phyloP scores from a whole-genome alignment of 2,113 vertebrate species.

The Blennius ocellaris region DNA sequence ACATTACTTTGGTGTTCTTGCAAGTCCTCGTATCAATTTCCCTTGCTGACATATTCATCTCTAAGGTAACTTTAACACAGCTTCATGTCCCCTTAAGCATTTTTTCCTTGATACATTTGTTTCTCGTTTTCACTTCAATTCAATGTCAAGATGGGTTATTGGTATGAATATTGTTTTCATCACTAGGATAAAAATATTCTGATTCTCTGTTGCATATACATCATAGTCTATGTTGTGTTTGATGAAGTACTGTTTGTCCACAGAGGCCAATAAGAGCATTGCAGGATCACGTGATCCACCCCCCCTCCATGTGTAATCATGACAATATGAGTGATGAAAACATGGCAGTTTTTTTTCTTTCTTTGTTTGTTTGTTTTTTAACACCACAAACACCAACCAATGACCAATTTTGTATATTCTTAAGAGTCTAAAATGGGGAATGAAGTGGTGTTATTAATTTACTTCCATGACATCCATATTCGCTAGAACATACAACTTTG shows the following conservation, averaged over 20 bases:
- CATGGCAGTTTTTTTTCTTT: too few species aligned
- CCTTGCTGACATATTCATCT: constrained; percentile 46
- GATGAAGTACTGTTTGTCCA: too few species aligned
- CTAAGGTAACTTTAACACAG: constrained; percentile 21
- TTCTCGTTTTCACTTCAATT: constrained; percentile 17
- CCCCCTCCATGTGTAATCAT: too few species aligned
- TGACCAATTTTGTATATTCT: too few species aligned
- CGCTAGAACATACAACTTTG: too few species aligned
- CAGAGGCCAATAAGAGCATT: too few species aligned
- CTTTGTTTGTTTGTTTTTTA: too few species aligned
- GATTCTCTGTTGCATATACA: constrained; percentile 10
- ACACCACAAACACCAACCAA: too few species aligned
- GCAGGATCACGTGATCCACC: too few species aligned
- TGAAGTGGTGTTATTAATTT: not conserved
- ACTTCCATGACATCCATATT: not conserved
- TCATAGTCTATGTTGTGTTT: not conserved
- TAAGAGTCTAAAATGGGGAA: too few species aligned
- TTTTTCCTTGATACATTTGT: constrained; percentile 22
- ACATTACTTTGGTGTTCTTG: constrained; percentile 52
- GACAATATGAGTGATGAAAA: too few species aligned
- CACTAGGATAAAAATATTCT: constrained; percentile 10
- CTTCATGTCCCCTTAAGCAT: constrained; percentile 27
- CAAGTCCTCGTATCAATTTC: constrained; percentile 53
- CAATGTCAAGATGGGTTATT: constrained; percentile 10
- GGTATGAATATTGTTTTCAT: not conserved